Base-by-base conservation (phyloP, 2,888 invertebrate genomes). In the Perizoma affinitatum region DNA sequence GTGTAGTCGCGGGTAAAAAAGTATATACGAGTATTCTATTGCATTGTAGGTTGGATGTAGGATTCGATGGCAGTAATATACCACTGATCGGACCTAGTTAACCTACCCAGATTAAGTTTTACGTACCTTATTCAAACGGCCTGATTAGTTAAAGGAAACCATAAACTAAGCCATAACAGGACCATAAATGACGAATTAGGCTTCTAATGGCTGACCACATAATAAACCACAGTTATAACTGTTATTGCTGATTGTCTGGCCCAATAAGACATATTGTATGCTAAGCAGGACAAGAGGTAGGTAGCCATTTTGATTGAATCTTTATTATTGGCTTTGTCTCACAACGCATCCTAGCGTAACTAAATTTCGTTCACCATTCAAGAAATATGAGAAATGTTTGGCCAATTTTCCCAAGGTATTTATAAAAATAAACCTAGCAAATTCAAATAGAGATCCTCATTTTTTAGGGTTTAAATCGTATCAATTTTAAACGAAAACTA, bases 211-310 rank as follows among this genome's bases (percentile, higher is more conserved):
- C 44, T 38, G 52, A 42, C 54, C 54, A 57, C 49, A 50, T 55
- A 58, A 51, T 50, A 52, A 52, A 61, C 50, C 59, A 58, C 46
- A 43, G 51, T 41, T 51, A 58, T 44, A 62, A 67, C 52, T 66
- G 68, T 78, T 65, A 76, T 69, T 66, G 67, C 66, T 58, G 63
- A 78, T 79, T 77, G 61, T 61, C 45, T 50, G 51, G 34, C 36
- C 59, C 49, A 68, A 65, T 58, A 66, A 11, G 47, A 62, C 11
- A 44, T 67, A 70, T 69, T 72, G 74, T 73, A 74, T 78, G 72
- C 65, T 68, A 73, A 76, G 60, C 55, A 38, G 52, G 60, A 64
- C 60, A 66, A 54, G 51, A 64, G 61, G 43, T 65, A 53, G 65
- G 53, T 34, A 57, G 49, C 57, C 44, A 61, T 66, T 69, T 56